These are phyloP conservation scores for Acropora yongei DNA, from an alignment of 64 coral and sea anemone species.

Conservation along the genomic window DNA sequence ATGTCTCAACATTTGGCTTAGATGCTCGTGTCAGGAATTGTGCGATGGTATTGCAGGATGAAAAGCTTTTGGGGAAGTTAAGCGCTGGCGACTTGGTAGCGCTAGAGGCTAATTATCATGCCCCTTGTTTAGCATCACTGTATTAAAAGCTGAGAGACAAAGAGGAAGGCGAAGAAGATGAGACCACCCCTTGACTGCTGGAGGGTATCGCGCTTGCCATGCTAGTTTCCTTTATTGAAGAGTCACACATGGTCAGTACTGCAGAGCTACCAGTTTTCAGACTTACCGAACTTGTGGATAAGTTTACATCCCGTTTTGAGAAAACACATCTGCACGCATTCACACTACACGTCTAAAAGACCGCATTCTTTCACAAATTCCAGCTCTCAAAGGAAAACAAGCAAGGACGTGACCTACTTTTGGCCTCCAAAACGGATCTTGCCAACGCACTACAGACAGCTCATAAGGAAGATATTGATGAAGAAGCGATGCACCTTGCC, in stretches of 20 bases:
- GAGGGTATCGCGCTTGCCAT: constrained; percentile 75
- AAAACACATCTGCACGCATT: constrained; percentile 22
- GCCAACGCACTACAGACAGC: constrained; percentile 38
- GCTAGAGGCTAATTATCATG: constrained; percentile 73
- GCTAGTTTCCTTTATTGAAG: not conserved
- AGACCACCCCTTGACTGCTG: constrained; percentile 27
- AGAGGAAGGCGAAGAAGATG: constrained; percentile 41
- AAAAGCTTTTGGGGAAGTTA: constrained; percentile 8
- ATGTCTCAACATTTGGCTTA: constrained; percentile 58
- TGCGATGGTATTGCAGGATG: constrained; percentile 67
- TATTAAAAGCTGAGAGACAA: constrained; percentile 60
- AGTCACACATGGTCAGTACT: constrained; percentile 54
- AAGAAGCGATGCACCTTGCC: constrained; percentile 58
- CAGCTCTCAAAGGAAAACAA: constrained; percentile 56
- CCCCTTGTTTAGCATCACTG: constrained; percentile 54
- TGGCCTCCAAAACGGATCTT: constrained; percentile 55
- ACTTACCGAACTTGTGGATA: too few species aligned
- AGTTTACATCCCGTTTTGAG: constrained; percentile 22
- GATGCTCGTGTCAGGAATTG: constrained; percentile 69
- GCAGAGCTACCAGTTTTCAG: not conserved
- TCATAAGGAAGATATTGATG: constrained; percentile 45
- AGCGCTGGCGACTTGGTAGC: constrained; percentile 39
- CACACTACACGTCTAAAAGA: constrained; percentile 40
- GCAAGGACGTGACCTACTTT: constrained; percentile 27
- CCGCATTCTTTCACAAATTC: constrained; percentile 38